Base-by-base conservation (phyloP, 2,797 vertebrate genomes). In the Tenualosa ilisha region DNA sequence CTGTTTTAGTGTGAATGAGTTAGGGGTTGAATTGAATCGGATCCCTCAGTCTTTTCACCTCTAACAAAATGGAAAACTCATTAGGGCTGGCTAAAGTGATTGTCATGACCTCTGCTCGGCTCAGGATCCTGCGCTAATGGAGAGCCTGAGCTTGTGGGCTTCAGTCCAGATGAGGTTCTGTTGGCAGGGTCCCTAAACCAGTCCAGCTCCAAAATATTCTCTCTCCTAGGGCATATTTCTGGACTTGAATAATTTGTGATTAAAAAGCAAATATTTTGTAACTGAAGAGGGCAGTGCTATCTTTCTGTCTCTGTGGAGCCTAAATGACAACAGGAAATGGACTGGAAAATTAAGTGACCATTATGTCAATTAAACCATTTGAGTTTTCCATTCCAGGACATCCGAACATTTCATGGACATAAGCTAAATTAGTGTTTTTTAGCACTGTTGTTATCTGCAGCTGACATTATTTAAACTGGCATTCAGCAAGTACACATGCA, bases 1-100 rank as follows among this genome's bases (percentile, higher is more conserved):
- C 65, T 15, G 2, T 17, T 79, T 15, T 22, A 43, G 37, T 79
- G 72, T 46, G 37, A 46, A 79, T 46, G 17, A 79, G 17, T 79
- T 6, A 46, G 72, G 72, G 37, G 72, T 79, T 43, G 8, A 79
- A 79, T 43, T 40, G 15, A 43, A 79, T 79, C 22, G 37, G 40
- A 43, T 43, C 37, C 20, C 37, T 31, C 6, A 46, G 72, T 79
- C 37, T 26, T 84, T 53, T 79, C 68, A 68, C 20, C 72, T 53
- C 72, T 82, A 31, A 12, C 83, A 79, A 86, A 90, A 86, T 86
- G 84, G 86, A 88, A 88, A 87, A 85, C 83, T 90, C 87, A 86
- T 88, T 87, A 87, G 81, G 72, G 63, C 51, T 86, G 54, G 85
- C 72, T 81, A 15, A 79, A 79, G 72, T 79, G 72, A 79, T 79